Base-by-base conservation (phyloP, 1,140 invertebrate species). In the Cherax quadricarinatus region DNA sequence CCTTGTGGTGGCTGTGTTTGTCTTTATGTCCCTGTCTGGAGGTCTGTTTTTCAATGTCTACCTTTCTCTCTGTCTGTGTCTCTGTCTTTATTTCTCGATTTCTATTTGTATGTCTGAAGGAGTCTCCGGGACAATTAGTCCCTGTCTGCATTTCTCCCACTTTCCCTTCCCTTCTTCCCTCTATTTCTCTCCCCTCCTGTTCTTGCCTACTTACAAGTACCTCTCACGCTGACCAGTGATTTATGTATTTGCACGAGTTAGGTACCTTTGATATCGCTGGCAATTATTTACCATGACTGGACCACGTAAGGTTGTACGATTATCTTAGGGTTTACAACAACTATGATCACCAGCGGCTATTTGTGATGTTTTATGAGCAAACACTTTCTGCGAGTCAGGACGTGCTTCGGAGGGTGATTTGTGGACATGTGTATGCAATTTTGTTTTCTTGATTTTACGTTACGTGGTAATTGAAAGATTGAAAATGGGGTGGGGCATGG, bases 241-340 rank as follows among this genome's bases (percentile, higher is more conserved):
- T 75, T 75, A 75, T 30, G 70, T n/a, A 24, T 75, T 4, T 75
- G 24, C 6, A 30, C 70, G 24, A 6, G 4, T 75, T 75, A 30
- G 70, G n/a, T 41, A 7, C 70, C 70, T 30, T 41, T 75, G 70
- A 75, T 75, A 75, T 24, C 70, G 21, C 6, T 30, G 16, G 70
- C 30, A 75, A 75, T 75, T 75, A 75, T 75, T 75, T 75, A 75
- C 6, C 70, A 75, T 75, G 70, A 75, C 70, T 75, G 70, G 70
- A 21, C 70, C n/a, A 10, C 70, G 70, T 30, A 57, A 9, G 9
- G 53, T 5, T 57, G 70, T n/a, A 4, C 70, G 21, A 75, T 75
- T 75, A 75, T n/a, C 70, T 75, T 6, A 9, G 70, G 70, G 5
- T 0, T 70, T 30, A 75, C 30, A 75, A 75, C 24, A 30, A 7